phyloP scores from a whole-genome alignment of 2,797 vertebrate genomes.

The Meriones psammophilus region DNA sequence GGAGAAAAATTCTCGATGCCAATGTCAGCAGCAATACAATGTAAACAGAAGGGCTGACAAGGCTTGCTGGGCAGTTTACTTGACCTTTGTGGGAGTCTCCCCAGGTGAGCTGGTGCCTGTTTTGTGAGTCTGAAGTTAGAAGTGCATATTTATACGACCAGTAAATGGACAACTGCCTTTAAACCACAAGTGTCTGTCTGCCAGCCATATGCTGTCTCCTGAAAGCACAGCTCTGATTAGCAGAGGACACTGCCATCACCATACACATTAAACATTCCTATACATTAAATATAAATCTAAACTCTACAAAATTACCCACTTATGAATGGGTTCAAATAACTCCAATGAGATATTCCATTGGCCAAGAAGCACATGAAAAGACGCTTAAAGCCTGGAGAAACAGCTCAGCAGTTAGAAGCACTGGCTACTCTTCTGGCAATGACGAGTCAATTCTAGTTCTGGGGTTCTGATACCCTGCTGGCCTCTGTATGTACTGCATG shows the following conservation, averaged over 20 bases:
- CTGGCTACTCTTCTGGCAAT: not conserved
- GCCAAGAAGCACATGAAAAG: not conserved
- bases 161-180: not conserved
- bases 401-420: not conserved
- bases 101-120: not conserved
- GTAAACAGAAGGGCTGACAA: not conserved
- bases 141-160: not conserved
- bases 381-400: not conserved
- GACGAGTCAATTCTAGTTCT: not conserved
- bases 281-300: not conserved
- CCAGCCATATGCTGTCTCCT: not conserved
- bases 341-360: not conserved
- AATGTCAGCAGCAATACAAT: not conserved
- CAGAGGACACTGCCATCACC: not conserved
- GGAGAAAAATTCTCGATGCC: not conserved
- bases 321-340: not conserved
- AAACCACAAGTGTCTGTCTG: not conserved
- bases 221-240: not conserved
- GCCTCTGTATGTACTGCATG: not conserved
- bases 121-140: slow-evolving; percentile 5
- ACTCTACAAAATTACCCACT: not conserved
- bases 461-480: not conserved
- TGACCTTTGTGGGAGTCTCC: not conserved
- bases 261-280: not conserved
- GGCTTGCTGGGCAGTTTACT: not conserved